Conservation (phyloP, 2,888 invertebrate species). For the Microctonus brassicae region DNA sequence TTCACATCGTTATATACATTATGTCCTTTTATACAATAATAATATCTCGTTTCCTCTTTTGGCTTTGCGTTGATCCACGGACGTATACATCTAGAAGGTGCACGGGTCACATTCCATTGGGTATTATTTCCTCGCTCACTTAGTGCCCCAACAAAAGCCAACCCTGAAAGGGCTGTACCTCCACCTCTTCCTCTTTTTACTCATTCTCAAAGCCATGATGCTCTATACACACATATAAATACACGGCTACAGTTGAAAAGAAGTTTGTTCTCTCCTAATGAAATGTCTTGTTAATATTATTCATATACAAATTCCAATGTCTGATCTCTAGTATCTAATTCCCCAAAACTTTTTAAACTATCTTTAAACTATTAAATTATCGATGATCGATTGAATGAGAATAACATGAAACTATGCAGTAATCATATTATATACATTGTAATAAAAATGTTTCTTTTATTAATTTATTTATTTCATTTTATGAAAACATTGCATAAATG, state of each 20-base stretch:
- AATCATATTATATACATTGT: background rate
- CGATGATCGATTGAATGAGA: constrained; percentile 8
- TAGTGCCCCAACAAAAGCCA: constrained; percentile 62
- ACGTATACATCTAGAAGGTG: constrained; percentile 53
- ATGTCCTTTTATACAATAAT: background rate
- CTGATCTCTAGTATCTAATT: background rate
- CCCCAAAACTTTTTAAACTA: background rate
- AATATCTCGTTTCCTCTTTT: background rate
- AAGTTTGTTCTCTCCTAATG: background rate
- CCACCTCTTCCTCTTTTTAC: constrained; percentile 3
- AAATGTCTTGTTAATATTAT: constrained; percentile 17
- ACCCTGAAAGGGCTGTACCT: constrained; percentile 19
- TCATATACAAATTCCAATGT: constrained; percentile 6
- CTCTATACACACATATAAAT: no score
- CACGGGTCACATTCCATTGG: constrained; percentile 67
- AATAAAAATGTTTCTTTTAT: background rate
- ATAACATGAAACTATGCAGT: background rate
- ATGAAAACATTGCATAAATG: background rate
- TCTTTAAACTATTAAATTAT: background rate
- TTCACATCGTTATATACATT: constrained; percentile 14
- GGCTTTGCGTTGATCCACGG: constrained; percentile 55
- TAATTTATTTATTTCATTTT: background rate
- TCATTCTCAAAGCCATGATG: background rate
- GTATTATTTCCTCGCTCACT: constrained; percentile 66
- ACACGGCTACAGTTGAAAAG: background rate